Conservation (phyloP, 2,797 vertebrate species). For the Acanthiza pusilla region DNA sequence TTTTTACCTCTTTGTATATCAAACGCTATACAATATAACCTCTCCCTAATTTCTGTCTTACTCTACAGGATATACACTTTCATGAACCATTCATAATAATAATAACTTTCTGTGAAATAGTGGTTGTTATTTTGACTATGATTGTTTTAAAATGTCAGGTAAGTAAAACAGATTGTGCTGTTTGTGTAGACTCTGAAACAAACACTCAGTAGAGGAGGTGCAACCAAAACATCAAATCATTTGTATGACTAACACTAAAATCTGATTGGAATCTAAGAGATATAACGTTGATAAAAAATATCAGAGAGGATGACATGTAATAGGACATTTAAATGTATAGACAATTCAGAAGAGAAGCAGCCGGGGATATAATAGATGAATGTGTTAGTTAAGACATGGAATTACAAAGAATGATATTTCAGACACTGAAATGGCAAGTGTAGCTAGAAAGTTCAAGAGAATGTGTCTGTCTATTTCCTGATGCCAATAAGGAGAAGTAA, state of each 20-base stretch:
- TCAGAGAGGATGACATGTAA: not conserved
- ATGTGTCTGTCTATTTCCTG: not conserved
- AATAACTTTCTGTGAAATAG: not conserved
- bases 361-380: not conserved
- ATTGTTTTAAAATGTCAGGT: not conserved
- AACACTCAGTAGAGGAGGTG: not conserved
- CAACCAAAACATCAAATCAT: not conserved
- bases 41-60: not conserved
- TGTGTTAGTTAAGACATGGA: not conserved
- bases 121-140: not conserved
- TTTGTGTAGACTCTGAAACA: not conserved
- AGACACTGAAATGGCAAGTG: not conserved
- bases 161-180: not conserved
- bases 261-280: not conserved
- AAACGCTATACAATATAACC: not conserved
- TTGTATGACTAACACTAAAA: not conserved
- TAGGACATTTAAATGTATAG: not conserved
- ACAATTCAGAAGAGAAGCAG: not conserved
- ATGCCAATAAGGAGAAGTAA: not conserved
- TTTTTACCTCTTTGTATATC: not conserved
- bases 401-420: not conserved
- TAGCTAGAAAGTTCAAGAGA: not conserved
- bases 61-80: not conserved
- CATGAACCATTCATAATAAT: not conserved
- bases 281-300: not conserved